Conservation (phyloP, 2,888 invertebrate species). For the Nomada flava region DNA sequence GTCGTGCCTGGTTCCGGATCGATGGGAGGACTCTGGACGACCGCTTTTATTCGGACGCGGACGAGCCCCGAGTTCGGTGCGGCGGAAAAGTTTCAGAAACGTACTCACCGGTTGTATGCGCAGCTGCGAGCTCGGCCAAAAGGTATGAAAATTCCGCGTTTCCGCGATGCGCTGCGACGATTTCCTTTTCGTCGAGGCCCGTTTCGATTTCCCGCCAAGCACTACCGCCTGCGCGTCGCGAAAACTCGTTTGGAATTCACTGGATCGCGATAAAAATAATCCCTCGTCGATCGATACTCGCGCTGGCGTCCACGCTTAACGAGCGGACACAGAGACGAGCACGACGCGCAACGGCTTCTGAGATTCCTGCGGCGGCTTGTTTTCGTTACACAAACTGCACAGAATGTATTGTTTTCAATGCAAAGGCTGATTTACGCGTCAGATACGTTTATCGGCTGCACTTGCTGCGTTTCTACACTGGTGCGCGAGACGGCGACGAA, state of each 20-base stretch:
- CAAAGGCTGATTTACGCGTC: conserved; percentile 54
- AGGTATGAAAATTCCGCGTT: background rate
- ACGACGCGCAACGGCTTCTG: conserved; percentile 10
- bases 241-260: conserved; percentile 16
- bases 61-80: conserved; percentile 1
- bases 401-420: conserved; percentile 44
- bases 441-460: conserved; percentile 56
- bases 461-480: conserved; percentile 21
- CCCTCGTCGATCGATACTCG: conserved; percentile 32
- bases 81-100: conserved; percentile 15
- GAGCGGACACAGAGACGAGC: conserved; percentile 7
- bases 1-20: too few relatives aligned
- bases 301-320: background rate
- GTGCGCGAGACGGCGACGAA: background rate
- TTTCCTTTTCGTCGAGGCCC: background rate
- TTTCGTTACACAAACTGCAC: conserved; percentile 46
- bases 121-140: conserved; percentile 24
- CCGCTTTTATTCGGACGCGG: too few relatives aligned
- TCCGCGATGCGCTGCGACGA: background rate
- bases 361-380: conserved; percentile 34
- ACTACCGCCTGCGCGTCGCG: background rate
- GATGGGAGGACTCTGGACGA: too few relatives aligned
- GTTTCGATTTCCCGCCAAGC: conserved; percentile 12
- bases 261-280: conserved; percentile 36
- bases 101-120: conserved; percentile 53